Evolutionary conservation across 2,113 vertebrate genomes (phyloP), one percentile per base, ranked within the genome.

Genomic region (Triplophysa dalaica): DNA sequence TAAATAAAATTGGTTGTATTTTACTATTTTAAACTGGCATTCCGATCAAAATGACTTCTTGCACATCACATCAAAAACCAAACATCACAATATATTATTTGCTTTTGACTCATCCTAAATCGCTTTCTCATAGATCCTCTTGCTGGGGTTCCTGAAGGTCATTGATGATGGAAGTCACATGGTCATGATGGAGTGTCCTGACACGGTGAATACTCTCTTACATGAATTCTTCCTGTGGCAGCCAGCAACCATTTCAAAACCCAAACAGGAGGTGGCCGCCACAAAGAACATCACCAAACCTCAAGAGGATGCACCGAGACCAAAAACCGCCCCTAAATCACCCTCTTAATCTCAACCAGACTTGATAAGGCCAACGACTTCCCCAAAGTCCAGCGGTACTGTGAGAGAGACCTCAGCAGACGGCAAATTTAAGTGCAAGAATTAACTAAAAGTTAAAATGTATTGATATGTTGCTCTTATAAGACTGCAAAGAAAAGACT

Each of bases 181-280:
- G 98, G 98, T 99, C 86, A 99, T 99, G 98, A 92, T 99, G 89
- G 98, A 99, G 90, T 98, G 98, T 75, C 98, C 98, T 0, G 98
- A 99, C 73, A 95, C 94, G 0, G 98, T 99, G 72, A 99, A 99
- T 91, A 99, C 97, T 0, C 94, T 99, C 81, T 92, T 99, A 66
- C 96, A 99, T 0, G 97, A 99, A 86, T 99, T 98, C 86, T 94
- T 99, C 80, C 91, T 99, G 22, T 99, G 98, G 98, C 96, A 99
- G 90, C 97, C 97, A 0, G 96, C 96, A 75, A 86, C 87, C 80
- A 86, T 87, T 68, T 89, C 66, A 85, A 91, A 92, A 85, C 66
- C 70, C 38, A 85, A 85, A 72, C 65, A 72, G 52, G 83, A 80
- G 54, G 8, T 61, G 11, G 63, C 79, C 11, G 17, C 65, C 65